A percentile compares a stretch with the other conserved stretches of the same genome.
Conservation (phyloP, 2,888 invertebrate species). For the Epistrophella euchroma region DNA sequence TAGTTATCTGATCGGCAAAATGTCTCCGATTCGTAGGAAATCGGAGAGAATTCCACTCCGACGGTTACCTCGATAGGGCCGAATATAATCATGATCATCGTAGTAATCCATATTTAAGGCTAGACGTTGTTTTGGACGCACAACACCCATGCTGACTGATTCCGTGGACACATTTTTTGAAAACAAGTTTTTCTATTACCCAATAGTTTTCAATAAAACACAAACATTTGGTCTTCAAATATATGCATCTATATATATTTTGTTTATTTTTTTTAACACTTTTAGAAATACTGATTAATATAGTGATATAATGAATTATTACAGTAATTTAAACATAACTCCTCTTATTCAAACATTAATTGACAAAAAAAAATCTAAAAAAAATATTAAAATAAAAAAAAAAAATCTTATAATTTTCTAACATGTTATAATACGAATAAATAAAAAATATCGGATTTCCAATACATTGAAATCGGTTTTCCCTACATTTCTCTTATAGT, state of each 20-base stretch:
- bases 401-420: constrained; percentile 63
- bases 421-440: constrained; percentile 60
- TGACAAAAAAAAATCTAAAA: constrained; percentile 17
- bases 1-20: no score
- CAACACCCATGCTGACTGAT: no score
- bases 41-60: no score
- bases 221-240: constrained; percentile 66
- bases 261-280: constrained; percentile 69
- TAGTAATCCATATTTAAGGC: no score
- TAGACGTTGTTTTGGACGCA: no score
- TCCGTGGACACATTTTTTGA: no score
- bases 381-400: constrained; percentile 29
- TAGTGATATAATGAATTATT: constrained; percentile 71
- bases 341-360: constrained; percentile 48
- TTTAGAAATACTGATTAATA: constrained; percentile 75
- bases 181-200: no score
- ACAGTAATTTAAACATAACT: constrained; percentile 56
- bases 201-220: constrained; percentile 9
- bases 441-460: constrained; percentile 41
- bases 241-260: constrained; percentile 73
- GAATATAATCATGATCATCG: no score
- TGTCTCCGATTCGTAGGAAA: no score
- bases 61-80: no score
- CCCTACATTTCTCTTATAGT: not conserved
- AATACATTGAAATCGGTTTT: constrained; percentile 25